Evolutionary conservation across 2,797 vertebrate genomes (phyloP), one percentile per base, ranked within the genome.

Genomic region (Diceros bicornis): DNA sequence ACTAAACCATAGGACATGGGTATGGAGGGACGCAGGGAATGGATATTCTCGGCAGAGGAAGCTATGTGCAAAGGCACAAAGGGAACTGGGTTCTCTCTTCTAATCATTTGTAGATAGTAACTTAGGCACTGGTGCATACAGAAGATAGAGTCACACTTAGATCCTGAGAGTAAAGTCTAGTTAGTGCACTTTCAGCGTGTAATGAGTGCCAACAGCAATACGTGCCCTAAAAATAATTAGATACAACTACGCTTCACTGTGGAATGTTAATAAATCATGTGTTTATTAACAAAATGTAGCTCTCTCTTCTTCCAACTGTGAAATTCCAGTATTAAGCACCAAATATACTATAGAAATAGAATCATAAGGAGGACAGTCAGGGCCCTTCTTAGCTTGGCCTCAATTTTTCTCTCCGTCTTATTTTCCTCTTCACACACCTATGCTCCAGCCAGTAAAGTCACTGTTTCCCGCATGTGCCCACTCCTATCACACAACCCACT

Each of bases 311-410:
- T 83, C 25, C 20, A 86, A 47, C 34, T 85, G 18, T 77, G 34
- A 96, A 95, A 91, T 82, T n/a, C 34, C 71, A 71, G 32, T 85
- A 69, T 59, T 34, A 86, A 78, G 17, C 44, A 81, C 2, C 59
- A 72, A 66, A 59, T 89, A n/a, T 34, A 68, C 23, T 57, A 71
- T 20, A 66, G 57, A 92, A 75, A 55, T 47, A 79, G 68, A 93
- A 89, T 41, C 50, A 66, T 47, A 61, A 71, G 37, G 44, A 83
- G 7, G 34, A 6, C 11, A 75, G 4, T 57, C 18, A 69, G 75
- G 21, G 21, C 12, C 44, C 23, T 88, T 75, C 64, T 85, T 94
- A 57, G 16, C 61, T 34, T 68, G 61, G 18, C n/a, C 23, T 96
- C 41, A 37, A 9, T 61, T 94, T 83, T 37, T 32, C 25, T 92